A percentile compares a stretch with the other conserved stretches of the same genome.
phyloP scores from a whole-genome alignment of 2,113 vertebrate species.

The Corvus cornix region DNA sequence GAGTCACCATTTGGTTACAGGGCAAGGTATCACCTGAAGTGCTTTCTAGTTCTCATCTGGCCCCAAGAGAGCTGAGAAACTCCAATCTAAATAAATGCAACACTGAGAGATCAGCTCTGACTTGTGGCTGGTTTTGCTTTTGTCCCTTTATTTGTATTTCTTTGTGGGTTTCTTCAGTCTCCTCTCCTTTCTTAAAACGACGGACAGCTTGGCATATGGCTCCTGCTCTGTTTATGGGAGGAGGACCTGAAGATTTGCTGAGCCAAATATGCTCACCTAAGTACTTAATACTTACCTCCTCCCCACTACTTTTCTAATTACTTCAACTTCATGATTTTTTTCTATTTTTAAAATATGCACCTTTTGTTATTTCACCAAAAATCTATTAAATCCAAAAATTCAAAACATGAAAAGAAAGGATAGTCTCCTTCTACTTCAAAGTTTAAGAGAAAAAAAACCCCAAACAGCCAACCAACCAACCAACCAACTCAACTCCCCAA shows the following conservation, averaged over 20 bases:
- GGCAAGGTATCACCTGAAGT: background rate
- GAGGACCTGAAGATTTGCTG: constrained; percentile 10
- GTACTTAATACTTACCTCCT: constrained; percentile 9
- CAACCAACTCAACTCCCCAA: background rate
- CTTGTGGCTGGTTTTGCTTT: background rate
- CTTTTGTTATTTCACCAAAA: background rate
- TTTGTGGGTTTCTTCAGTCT: background rate
- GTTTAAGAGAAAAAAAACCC: background rate
- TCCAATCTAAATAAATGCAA: background rate
- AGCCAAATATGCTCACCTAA: constrained; percentile 33
- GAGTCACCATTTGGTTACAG: background rate
- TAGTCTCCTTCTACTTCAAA: background rate
- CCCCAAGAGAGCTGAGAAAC: background rate
- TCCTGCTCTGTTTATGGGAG: background rate
- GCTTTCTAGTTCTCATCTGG: background rate
- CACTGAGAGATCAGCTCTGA: background rate
- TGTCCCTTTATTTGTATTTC: background rate
- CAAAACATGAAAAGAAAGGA: background rate
- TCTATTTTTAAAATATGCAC: background rate
- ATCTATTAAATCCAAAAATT: background rate
- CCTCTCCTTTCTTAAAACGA: background rate
- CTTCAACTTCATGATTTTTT: background rate
- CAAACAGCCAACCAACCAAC: background rate
- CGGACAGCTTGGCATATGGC: background rate
- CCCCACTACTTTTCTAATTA: background rate